Base-by-base conservation (phyloP, 2,888 invertebrate genomes). In the Sesia bembeciformis region DNA sequence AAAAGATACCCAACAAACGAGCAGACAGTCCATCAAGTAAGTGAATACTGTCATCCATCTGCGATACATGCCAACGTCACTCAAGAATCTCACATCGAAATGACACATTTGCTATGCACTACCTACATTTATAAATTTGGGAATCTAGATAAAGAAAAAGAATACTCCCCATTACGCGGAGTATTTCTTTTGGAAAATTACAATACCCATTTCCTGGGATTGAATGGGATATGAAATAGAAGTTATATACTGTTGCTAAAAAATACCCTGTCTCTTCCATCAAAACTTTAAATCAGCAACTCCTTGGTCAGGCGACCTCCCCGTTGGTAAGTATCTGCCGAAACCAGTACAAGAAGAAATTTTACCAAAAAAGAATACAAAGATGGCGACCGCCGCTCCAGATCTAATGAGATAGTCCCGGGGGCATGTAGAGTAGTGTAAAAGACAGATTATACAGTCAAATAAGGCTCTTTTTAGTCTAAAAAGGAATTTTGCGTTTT, bases 361-460 rank as follows among this genome's bases (percentile, higher is more conserved):
- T 42, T 38, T 56, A 56, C 59, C 57, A 66, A 66, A 68, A 70
- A 70, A 70, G 73, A 71, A 68, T 39, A 23, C 65, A 65, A 68
- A 63, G 58, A 63, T 65, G 62, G 64, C 65, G 62, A 64, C 58
- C 58, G 63, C 61, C 77, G 86, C 83, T 82, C 84, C 84, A 85
- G 83, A 81, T 86, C 78, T 84, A 86, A 85, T 82, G 80, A 78
- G 78, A 60, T 65, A 65, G 65, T 68, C 74, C 74, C 53, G 57
- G 58, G 62, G 66, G 70, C 69, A 63, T 61, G 57, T 64, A 70
- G 72, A 67, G 68, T 62, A 68, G 51, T 57, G 55, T 4, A n/a
- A 6, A 40, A 52, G 49, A 40, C 62, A 70, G 59, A 46, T 39
- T 39, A 39, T 40, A 46, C 40, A 23, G 23, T 23, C 23, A 46